Conservation (phyloP, 2,113 vertebrate genomes). For the Pelvicachromis taeniatus region DNA sequence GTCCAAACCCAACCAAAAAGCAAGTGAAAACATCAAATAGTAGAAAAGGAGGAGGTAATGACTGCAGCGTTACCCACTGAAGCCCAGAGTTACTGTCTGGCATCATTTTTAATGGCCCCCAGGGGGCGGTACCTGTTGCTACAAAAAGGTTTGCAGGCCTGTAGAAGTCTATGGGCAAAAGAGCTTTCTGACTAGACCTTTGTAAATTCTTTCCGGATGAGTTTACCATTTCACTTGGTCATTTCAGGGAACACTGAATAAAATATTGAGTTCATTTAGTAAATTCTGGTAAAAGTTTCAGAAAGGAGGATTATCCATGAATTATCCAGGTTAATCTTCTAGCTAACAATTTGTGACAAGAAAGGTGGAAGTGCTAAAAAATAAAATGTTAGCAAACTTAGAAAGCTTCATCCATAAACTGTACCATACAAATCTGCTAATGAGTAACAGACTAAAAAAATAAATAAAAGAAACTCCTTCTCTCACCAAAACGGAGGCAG, state of each 20-base stretch:
- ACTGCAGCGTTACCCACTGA: neutral
- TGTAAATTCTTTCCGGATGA: neutral
- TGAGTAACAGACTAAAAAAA: neutral
- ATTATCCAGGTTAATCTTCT: neutral
- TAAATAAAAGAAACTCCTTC: neutral
- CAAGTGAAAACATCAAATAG: neutral
- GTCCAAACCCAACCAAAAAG: neutral
- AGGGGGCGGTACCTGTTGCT: neutral
- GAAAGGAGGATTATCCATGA: neutral
- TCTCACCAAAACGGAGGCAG: neutral
- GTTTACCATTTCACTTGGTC: neutral
- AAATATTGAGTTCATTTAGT: neutral
- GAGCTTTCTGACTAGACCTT: neutral
- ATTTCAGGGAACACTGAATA: neutral
- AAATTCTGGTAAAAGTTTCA: neutral
- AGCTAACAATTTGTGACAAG: neutral
- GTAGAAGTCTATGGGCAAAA: neutral
- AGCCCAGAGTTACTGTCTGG: neutral
- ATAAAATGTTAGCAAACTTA: neutral
- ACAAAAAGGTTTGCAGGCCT: neutral
- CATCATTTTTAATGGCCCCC: neutral
- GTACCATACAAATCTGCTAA: neutral
- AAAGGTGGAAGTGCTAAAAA: neutral
- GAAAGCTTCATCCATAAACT: too few species aligned
- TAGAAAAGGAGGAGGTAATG: neutral